Base-by-base conservation (phyloP, 1,140 invertebrate species). In the Phymastichus coffea region DNA sequence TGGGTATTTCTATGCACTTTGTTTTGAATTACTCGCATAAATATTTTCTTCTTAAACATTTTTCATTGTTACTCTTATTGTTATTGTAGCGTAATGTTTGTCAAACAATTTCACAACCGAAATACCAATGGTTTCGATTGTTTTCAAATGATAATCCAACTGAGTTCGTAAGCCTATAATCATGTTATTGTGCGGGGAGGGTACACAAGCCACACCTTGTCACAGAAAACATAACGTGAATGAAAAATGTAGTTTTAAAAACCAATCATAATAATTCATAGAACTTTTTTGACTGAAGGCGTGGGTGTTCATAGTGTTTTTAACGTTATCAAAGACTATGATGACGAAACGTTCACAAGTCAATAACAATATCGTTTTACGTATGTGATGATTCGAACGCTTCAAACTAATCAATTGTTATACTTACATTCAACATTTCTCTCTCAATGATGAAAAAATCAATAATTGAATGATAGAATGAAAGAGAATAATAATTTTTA, bases 131-230 rank as follows among this genome's bases (percentile, higher is more conserved):
- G n/a, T n/a, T n/a, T n/a, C n/a, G n/a, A n/a, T n/a, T n/a, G n/a
- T n/a, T n/a, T n/a, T n/a, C n/a, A n/a, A n/a, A n/a, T n/a, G n/a
- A n/a, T n/a, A n/a, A n/a, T n/a, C n/a, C n/a, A n/a, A n/a, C n/a
- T n/a, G n/a, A n/a, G n/a, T n/a, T n/a, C n/a, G n/a, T n/a, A n/a
- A n/a, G n/a, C n/a, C n/a, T n/a, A n/a, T n/a, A n/a, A n/a, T n/a
- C 76, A 69, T 76, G 72, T 73, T 77, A 77, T 28, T 73, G 70
- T 70, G 76, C 74, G 72, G 74, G 71, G 68, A 79, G 72, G 71
- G 67, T 73, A 77, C 71, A 77, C 69, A 63, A 76, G 69, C 69
- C 68, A 74, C 69, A 69, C 55, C 54, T 28, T 33, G 41, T 58
- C 44, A 33, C 64, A 46, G 47, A 63, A 26, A 57, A 51, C 47